phyloP scores from a whole-genome alignment of 2,113 vertebrate genomes.

The Clupea harengus region DNA sequence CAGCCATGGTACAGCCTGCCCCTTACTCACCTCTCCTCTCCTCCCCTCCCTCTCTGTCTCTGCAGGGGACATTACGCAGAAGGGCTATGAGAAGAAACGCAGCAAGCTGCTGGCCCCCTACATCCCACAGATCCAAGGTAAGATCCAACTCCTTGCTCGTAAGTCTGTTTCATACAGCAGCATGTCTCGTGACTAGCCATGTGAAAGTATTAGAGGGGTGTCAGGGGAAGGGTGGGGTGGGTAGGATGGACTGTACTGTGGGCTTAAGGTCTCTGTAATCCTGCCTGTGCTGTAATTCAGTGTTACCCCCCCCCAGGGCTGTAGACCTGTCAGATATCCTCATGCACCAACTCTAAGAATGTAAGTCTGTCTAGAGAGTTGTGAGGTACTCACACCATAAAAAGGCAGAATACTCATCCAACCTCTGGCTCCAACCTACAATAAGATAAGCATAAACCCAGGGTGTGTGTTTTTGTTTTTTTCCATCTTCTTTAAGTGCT shows the following conservation, averaged over 20 bases:
- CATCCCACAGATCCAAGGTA: constrained; percentile 80
- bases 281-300: not conserved
- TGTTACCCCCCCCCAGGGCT: not conserved
- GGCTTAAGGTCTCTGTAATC: not conserved
- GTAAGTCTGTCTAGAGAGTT: not conserved
- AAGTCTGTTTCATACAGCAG: no score
- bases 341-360: not conserved
- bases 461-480: not conserved
- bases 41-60: constrained; percentile 50
- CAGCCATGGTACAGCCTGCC: constrained; percentile 23
- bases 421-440: not conserved
- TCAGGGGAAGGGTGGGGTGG: not conserved
- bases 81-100: constrained; percentile 83
- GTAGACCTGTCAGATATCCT: not conserved
- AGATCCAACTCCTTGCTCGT: constrained; percentile 29
- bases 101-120: constrained; percentile 77
- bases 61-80: constrained; percentile 82
- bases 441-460: not conserved
- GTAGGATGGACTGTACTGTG: not conserved
- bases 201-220: not conserved
- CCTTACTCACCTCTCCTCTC: constrained; percentile 63
- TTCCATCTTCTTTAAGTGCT: not conserved
- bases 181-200: no score
- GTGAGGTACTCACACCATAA: not conserved
- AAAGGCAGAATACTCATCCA: not conserved